phyloP scores from a whole-genome alignment of 1,140 invertebrate genomes.

The Drosophila serrata region DNA sequence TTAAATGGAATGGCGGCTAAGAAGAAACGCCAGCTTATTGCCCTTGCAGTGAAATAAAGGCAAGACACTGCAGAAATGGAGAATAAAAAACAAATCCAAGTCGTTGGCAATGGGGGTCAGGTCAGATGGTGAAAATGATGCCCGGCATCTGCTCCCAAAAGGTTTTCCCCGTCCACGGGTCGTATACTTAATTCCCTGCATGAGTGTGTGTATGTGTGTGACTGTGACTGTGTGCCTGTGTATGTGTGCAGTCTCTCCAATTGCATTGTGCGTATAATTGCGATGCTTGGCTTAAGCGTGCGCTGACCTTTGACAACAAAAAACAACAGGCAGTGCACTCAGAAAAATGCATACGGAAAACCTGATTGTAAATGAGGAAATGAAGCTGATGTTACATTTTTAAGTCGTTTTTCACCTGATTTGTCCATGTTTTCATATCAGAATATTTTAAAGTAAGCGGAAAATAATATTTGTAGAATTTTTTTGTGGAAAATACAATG shows the following conservation, averaged over 20 bases:
- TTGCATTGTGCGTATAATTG: constrained; percentile 81
- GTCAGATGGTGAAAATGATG: constrained; percentile 40
- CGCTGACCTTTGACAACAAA: constrained; percentile 79
- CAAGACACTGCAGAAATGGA: constrained; percentile 27
- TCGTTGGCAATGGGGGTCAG: constrained; percentile 42
- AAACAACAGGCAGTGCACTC: constrained; percentile 11
- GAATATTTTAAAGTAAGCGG: background rate
- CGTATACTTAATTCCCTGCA: constrained; percentile 36
- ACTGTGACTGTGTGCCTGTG: no score
- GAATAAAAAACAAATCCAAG: constrained; percentile 38
- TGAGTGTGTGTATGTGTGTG: constrained; percentile 6
- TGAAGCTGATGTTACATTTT: background rate
- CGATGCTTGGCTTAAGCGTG: constrained; percentile 81
- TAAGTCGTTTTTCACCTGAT: background rate
- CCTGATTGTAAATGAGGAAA: background rate
- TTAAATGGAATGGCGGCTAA: constrained; percentile 22
- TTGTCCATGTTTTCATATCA: background rate
- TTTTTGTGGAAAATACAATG: background rate
- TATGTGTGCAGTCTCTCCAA: constrained; percentile 24
- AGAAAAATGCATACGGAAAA: constrained; percentile 10
- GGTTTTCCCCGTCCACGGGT: constrained; percentile 29
- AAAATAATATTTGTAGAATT: background rate
- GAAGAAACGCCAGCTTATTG: constrained; percentile 40
- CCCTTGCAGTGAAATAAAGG: constrained; percentile 10
- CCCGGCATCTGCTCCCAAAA: constrained; percentile 51